A percentile compares a stretch with the other conserved stretches of the same genome.
Evolutionary conservation across 2,113 vertebrate genomes (phyloP).

Genomic region (Alligator sinensis): DNA sequence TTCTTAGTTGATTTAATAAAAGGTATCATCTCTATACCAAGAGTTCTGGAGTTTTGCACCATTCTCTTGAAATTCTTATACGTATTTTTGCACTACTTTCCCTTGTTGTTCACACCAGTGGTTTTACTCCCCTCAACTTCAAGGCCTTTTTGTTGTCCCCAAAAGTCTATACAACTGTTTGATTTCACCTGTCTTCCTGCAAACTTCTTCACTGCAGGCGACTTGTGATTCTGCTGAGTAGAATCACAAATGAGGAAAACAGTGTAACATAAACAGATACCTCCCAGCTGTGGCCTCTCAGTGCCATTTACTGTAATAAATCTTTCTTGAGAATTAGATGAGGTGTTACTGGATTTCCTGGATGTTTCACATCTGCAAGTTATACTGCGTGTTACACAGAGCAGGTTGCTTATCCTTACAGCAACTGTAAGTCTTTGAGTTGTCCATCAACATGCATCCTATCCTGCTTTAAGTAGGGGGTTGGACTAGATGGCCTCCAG

Average conservation of each 20-base stretch:
- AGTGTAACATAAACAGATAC: background rate
- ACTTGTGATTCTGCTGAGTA: background rate
- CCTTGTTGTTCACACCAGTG: background rate
- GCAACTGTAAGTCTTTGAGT: slow-evolving; percentile 4
- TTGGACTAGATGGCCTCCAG: background rate
- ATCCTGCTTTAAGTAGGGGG: background rate
- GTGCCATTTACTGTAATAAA: background rate
- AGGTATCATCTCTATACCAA: too few relatives aligned
- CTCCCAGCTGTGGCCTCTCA: background rate
- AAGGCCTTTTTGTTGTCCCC: background rate
- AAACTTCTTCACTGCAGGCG: background rate
- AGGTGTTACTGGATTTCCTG: background rate
- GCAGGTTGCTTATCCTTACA: background rate
- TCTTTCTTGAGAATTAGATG: background rate
- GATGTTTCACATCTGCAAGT: background rate
- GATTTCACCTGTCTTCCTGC: background rate
- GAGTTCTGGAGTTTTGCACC: too few relatives aligned
- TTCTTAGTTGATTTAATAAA: too few relatives aligned
- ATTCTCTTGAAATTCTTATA: background rate
- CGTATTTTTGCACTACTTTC: background rate
- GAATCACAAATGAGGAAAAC: background rate
- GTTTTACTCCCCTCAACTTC: background rate
- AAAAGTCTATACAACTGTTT: background rate
- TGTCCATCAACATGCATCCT: background rate
- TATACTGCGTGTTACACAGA: accelerated